Evolutionary conservation across 1,140 invertebrate genomes (phyloP).

Genomic region (Drosophila kikkawai): DNA sequence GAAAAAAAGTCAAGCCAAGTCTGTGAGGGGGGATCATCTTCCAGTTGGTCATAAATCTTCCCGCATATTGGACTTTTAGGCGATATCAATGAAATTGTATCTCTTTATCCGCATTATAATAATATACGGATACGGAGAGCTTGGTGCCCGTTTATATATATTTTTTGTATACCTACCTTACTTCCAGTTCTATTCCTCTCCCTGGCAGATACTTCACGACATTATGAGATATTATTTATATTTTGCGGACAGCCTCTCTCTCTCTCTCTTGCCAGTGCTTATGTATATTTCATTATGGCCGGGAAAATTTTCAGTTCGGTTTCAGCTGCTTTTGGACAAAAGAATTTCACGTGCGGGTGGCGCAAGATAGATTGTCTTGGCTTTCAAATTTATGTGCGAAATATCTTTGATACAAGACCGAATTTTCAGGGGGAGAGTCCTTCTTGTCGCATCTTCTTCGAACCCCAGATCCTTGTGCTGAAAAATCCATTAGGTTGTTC

Average conservation of each 20-base stretch:
- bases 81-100: slow-evolving; percentile 85
- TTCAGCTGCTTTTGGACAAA: slow-evolving; percentile 63
- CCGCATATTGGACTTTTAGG: slow-evolving; percentile 83
- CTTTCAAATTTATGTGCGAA: slow-evolving; percentile 81
- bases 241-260: slow-evolving; percentile 29
- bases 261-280: slow-evolving; percentile 30
- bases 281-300: slow-evolving; percentile 72
- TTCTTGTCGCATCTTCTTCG: slow-evolving; percentile 17
- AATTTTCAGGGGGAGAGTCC: slow-evolving; percentile 24
- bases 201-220: slow-evolving; percentile 72
- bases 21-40: slow-evolving; percentile 65
- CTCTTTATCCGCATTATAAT: slow-evolving; percentile 85
- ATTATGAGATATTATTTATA: slow-evolving; percentile 83
- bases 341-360: slow-evolving; percentile 75
- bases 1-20: slow-evolving; percentile 34
- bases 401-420: slow-evolving; percentile 62
- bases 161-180: not conserved
- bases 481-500: slow-evolving; percentile 65
- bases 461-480: slow-evolving; percentile 31
- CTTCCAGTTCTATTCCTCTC: slow-evolving; percentile 42
- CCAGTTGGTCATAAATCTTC: slow-evolving; percentile 79
- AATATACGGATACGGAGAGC: slow-evolving; percentile 77
- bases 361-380: slow-evolving; percentile 77
- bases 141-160: not conserved
- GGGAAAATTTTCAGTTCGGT: slow-evolving; percentile 46